phyloP scores from a whole-genome alignment of 2,797 vertebrate species.

The Epinephelus coioides region DNA sequence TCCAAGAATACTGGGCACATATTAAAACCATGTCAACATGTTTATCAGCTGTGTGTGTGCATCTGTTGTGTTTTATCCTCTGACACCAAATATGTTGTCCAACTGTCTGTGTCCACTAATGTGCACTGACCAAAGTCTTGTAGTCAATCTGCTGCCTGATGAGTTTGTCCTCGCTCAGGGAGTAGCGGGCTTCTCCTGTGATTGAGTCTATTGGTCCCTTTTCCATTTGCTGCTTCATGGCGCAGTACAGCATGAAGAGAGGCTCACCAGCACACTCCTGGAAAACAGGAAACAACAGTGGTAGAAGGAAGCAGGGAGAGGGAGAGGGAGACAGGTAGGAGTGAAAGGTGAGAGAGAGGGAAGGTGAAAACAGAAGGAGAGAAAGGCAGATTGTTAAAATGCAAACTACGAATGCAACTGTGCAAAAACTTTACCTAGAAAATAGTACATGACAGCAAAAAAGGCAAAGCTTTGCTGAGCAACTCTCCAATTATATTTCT shows the following conservation, averaged over 20 bases:
- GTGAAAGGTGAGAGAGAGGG: not conserved
- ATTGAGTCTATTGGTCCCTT: constrained; percentile 98
- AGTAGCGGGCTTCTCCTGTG: constrained; percentile 98
- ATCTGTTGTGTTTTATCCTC: constrained; percentile 1
- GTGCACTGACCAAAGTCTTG: constrained; percentile 94
- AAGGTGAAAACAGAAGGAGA: not conserved
- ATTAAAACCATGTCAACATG: not conserved
- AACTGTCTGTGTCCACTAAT: constrained; percentile 1
- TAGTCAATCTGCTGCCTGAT: constrained; percentile 99
- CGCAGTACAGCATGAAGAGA: constrained; percentile 97
- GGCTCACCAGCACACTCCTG: constrained; percentile 83
- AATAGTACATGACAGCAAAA: constrained; percentile 39
- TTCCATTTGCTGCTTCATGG: constrained; percentile 99
- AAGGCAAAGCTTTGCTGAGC: constrained; percentile 44
- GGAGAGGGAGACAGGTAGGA: not conserved
- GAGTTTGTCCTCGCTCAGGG: constrained; percentile 98
- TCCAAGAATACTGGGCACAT: not conserved
- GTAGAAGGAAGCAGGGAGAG: not conserved
- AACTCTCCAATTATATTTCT: constrained; percentile 57
- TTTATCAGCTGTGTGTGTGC: not conserved
- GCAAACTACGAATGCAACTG: constrained; percentile 19
- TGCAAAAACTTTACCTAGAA: constrained; percentile 34
- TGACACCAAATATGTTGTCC: not conserved
- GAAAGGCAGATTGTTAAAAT: constrained; percentile 28
- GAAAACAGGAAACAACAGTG: not conserved